phyloP scores from a whole-genome alignment of 2,113 vertebrate species.

The Murina feae region DNA sequence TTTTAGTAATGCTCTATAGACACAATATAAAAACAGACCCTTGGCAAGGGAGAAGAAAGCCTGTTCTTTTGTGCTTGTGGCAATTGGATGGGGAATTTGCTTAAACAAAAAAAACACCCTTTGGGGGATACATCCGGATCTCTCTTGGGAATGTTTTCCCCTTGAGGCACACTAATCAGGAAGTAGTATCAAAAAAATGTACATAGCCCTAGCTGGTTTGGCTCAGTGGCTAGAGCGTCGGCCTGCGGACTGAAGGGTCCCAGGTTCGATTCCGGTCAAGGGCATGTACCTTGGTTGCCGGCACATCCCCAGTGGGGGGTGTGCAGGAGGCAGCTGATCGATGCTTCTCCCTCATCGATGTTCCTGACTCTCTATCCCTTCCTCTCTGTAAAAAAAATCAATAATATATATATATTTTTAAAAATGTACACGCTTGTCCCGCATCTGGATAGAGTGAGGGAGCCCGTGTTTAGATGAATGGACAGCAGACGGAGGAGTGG shows the following conservation, averaged over 20 bases:
- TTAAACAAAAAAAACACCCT: neutral
- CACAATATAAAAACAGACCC: neutral
- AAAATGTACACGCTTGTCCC: neutral
- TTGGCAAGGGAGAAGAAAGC: neutral
- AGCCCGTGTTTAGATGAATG: constrained; percentile 21
- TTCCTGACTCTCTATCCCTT: no score
- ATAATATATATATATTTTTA: no score
- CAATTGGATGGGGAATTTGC: neutral
- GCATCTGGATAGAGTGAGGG: neutral
- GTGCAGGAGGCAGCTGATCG: no score
- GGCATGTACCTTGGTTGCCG: no score
- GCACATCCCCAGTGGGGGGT: no score
- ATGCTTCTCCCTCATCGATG: no score
- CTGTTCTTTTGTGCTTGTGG: neutral
- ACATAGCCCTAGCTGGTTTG: no score
- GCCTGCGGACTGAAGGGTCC: no score
- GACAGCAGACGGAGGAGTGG: neutral
- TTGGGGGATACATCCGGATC: neutral
- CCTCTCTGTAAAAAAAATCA: no score
- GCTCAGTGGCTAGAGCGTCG: no score
- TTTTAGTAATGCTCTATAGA: neutral
- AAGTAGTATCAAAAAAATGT: neutral
- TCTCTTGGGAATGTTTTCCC: neutral
- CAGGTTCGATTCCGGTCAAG: no score
- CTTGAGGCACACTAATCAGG: neutral